Evolutionary conservation across 1,140 invertebrate species (phyloP).

Genomic region (Physella acuta): DNA sequence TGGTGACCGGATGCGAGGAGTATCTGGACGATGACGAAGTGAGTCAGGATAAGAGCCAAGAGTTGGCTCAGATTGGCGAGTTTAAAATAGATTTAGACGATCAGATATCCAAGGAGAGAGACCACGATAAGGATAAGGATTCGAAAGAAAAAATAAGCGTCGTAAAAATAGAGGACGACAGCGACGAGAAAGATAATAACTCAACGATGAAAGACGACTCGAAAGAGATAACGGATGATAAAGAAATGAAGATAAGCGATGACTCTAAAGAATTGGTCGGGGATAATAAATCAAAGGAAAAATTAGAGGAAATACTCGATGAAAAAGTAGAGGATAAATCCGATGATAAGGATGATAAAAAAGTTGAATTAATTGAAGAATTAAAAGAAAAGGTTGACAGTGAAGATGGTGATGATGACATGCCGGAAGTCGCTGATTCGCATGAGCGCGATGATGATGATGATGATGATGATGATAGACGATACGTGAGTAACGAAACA

Average conservation of each 20-base stretch:
- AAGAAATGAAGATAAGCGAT: not conserved
- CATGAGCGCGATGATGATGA: not conserved
- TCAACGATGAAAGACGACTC: not conserved
- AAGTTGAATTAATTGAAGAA: too few relatives aligned
- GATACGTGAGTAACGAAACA: not conserved
- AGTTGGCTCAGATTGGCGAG: too few relatives aligned
- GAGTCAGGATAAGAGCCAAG: not conserved
- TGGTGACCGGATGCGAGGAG: constrained; percentile 18
- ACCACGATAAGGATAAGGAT: not conserved
- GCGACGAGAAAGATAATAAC: not conserved
- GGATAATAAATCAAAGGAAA: not conserved
- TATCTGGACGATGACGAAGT: constrained; percentile 22
- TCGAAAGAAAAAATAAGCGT: not conserved
- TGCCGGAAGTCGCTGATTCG: not conserved
- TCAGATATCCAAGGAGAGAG: too few relatives aligned
- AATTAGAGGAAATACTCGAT: too few relatives aligned
- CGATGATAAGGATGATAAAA: too few relatives aligned
- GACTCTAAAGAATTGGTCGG: not conserved
- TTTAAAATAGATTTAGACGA: too few relatives aligned
- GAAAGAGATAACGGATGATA: not conserved
- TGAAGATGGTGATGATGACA: constrained; percentile 13
- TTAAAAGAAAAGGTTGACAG: not conserved
- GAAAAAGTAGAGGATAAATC: too few relatives aligned
- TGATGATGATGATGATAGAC: not conserved
- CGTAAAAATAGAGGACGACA: not conserved